These are phyloP conservation scores for Brachyistius frenatus DNA, from an alignment of 2,113 vertebrate species.

Conservation along the genomic window DNA sequence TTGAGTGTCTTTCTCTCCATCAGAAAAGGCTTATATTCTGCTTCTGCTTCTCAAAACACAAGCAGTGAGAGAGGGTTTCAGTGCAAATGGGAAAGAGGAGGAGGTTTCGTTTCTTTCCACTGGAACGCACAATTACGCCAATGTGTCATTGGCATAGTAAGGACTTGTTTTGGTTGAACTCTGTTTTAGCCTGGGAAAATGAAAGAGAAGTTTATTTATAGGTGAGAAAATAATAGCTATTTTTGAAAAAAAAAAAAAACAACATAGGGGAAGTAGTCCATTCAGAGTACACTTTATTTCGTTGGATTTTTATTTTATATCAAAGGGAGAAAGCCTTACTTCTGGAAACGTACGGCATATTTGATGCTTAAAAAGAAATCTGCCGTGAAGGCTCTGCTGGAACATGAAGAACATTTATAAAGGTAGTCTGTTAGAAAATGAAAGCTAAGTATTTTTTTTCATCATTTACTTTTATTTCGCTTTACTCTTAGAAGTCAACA, in stretches of 20 bases:
- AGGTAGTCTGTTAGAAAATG: neutral
- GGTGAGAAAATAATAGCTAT: constrained; percentile 1
- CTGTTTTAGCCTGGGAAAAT: constrained; percentile 31
- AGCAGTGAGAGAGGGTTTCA: constrained; percentile 38
- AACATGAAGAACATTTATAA: constrained; percentile 30
- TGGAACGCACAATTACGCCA: constrained; percentile 55
- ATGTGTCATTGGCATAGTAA: constrained; percentile 45
- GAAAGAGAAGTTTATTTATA: neutral
- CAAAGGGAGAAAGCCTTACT: constrained; percentile 54
- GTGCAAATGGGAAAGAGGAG: constrained; percentile 21
- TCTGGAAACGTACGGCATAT: neutral
- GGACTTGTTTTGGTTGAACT: constrained; percentile 48
- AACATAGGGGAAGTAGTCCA: constrained; percentile 1
- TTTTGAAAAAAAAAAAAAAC: neutral
- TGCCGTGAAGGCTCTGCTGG: constrained; percentile 23
- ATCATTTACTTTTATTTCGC: constrained; percentile 5
- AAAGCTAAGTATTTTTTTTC: neutral
- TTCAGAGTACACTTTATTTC: constrained; percentile 30
- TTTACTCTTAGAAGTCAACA: neutral
- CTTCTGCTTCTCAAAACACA: constrained; percentile 27
- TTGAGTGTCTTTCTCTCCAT: constrained; percentile 32
- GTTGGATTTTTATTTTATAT: constrained; percentile 35
- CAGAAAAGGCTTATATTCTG: constrained; percentile 23
- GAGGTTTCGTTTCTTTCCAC: constrained; percentile 54
- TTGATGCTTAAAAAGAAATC: constrained; percentile 19